Evolutionary conservation across 2,888 invertebrate genomes (phyloP).

Genomic region (Drosophila rubida): DNA sequence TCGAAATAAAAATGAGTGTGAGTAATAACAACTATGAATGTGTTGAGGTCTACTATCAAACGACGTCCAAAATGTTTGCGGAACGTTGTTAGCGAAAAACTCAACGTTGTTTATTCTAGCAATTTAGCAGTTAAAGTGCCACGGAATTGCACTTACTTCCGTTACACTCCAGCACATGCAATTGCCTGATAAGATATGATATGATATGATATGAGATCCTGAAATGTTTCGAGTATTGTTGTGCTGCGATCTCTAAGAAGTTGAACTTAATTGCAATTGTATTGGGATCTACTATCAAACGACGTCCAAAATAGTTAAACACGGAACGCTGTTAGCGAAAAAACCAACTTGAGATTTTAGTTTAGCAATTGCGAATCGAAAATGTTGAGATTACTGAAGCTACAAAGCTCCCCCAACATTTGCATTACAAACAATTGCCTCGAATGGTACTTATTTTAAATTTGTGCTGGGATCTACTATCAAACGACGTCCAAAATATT

Average conservation of each 20-base stretch:
- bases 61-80: conserved; percentile 53
- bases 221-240: too few relatives aligned
- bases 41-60: conserved; percentile 73
- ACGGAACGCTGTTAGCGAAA: conserved; percentile 70
- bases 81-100: conserved; percentile 75
- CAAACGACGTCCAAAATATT: conserved; percentile 63
- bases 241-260: too few relatives aligned
- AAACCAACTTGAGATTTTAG: conserved; percentile 50
- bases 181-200: conserved; percentile 23
- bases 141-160: conserved; percentile 33
- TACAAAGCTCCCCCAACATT: conserved; percentile 8
- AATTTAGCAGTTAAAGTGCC: conserved; percentile 35
- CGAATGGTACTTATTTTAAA: not conserved
- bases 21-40: conserved; percentile 34
- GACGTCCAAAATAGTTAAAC: conserved; percentile 46
- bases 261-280: conserved; percentile 21
- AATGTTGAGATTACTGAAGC: conserved; percentile 15
- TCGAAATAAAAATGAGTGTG: conserved; percentile 6
- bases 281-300: conserved; percentile 73
- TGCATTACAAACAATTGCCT: conserved; percentile 17
- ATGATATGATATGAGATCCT: not conserved
- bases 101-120: conserved; percentile 58
- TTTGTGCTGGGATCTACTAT: conserved; percentile 67
- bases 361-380: conserved; percentile 42
- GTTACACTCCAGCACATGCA: conserved; percentile 20